phyloP scores from a whole-genome alignment of 1,140 invertebrate species.

The Palaemon carinicauda region DNA sequence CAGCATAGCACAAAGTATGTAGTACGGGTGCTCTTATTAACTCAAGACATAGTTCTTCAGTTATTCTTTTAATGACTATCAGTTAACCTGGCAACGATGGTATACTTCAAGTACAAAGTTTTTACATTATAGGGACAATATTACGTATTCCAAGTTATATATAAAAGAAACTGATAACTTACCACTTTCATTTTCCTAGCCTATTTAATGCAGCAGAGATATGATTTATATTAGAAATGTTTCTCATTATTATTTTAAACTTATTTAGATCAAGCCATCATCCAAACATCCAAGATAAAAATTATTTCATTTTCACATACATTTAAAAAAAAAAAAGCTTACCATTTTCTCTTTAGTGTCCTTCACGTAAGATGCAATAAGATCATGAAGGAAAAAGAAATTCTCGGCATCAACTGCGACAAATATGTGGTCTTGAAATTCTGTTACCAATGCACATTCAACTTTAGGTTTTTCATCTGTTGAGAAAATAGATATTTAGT shows the following conservation, averaged over 20 bases:
- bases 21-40: no score
- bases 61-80: no score
- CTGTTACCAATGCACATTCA: constrained; percentile 96
- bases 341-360: constrained; percentile 74
- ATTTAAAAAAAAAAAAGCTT: constrained; percentile 63
- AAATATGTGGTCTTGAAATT: constrained; percentile 98
- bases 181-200: constrained; percentile 35
- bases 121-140: constrained; percentile 11
- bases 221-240: not conserved
- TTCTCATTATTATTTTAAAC: not conserved
- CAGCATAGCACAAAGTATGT: no score
- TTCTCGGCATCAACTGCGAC: constrained; percentile 97
- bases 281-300: not conserved
- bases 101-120: not conserved
- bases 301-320: not conserved
- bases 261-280: not conserved
- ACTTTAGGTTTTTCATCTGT: constrained; percentile 86
- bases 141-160: not conserved
- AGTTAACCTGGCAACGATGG: no score
- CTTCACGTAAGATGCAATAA: constrained; percentile 94
- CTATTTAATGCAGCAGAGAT: constrained; percentile 29
- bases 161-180: not conserved
- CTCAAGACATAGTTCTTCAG: no score
- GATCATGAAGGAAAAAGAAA: constrained; percentile 96
- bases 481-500: not conserved